phyloP scores from a whole-genome alignment of 2,113 vertebrate species.

The Paratilapia polleni region DNA sequence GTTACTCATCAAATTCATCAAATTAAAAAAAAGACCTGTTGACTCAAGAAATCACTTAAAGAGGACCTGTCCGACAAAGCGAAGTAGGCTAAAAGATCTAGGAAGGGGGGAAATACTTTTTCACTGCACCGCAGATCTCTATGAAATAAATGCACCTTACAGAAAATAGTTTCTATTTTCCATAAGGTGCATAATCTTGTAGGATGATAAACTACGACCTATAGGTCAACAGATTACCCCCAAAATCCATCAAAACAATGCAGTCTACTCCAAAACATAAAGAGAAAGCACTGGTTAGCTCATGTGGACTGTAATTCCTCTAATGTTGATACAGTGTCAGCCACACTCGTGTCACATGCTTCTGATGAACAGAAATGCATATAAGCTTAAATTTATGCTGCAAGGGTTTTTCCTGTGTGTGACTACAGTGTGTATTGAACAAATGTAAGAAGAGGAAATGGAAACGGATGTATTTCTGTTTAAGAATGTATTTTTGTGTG shows the following conservation, averaged over 20 bases:
- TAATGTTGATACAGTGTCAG: background rate
- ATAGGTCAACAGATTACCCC: background rate
- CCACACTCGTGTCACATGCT: background rate
- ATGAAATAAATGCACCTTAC: no score
- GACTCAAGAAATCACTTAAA: no score
- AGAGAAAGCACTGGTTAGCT: background rate
- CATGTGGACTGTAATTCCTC: background rate
- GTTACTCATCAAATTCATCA: no score
- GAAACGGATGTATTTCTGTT: background rate
- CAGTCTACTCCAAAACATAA: no score
- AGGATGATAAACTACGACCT: background rate
- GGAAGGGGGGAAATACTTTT: no score
- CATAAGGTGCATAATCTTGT: background rate
- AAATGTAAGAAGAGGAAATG: background rate
- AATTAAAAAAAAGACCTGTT: no score
- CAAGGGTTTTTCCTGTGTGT: rapidly evolving
- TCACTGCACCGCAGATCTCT: no score
- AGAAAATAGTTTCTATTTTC: background rate
- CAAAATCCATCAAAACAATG: background rate
- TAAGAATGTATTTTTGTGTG: conserved; percentile 5
- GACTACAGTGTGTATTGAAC: background rate
- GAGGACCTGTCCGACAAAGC: no score
- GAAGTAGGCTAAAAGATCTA: no score
- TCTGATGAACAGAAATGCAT: no score
- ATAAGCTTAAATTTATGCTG: background rate